These are phyloP conservation scores for Batillaria attramentaria DNA, from an alignment of 1,140 invertebrate species.

Conservation along the genomic window DNA sequence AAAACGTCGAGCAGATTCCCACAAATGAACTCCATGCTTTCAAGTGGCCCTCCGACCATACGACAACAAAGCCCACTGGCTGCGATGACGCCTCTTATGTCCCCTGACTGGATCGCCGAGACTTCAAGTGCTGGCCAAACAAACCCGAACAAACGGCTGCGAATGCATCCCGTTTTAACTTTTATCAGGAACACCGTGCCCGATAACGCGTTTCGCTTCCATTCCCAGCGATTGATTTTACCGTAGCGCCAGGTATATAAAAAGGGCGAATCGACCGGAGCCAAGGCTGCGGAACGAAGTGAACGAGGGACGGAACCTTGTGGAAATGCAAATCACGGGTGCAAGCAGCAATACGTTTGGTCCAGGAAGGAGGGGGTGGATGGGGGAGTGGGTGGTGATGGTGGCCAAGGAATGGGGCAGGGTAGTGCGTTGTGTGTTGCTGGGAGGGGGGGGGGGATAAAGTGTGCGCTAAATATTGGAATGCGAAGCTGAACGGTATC, in stretches of 20 bases:
- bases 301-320: background rate
- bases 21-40: constrained; percentile 3
- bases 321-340: background rate
- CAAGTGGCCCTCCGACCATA: constrained; percentile 4
- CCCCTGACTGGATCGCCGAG: background rate
- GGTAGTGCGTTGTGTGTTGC: no score
- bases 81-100: constrained; percentile 1
- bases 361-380: no score
- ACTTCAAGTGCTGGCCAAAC: constrained; percentile 14
- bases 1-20: background rate
- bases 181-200: constrained; percentile 7
- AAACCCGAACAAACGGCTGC: constrained; percentile 4
- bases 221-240: background rate
- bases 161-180: background rate
- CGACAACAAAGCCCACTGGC: constrained; percentile 14
- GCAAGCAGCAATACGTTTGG: no score
- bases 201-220: constrained; percentile 11
- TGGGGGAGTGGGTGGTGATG: no score
- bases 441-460: no score
- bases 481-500: no score
- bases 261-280: constrained; percentile 4
- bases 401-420: no score
- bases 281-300: constrained; percentile 12
- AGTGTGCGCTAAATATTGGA: no score
- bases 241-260: background rate